Evolutionary conservation across 2,888 invertebrate species (phyloP), one percentile per base, ranked within the genome.

Genomic region (Campopleginae sp.): DNA sequence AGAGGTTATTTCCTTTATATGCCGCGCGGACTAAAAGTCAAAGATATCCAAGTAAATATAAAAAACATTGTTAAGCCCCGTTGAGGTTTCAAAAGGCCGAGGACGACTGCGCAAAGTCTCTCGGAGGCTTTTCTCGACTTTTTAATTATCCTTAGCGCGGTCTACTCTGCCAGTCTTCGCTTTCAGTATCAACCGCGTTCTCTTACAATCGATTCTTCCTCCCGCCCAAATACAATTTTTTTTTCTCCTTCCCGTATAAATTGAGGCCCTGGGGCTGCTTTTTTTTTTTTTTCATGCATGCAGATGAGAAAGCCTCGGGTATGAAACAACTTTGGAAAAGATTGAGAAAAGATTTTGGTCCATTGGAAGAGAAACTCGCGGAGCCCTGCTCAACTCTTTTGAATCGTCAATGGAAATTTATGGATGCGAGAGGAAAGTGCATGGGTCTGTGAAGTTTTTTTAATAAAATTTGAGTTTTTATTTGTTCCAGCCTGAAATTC

Each of bases 51-150:
- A 58, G 58, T 58, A 58, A 54, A 54, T 58, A 27, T 27, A 27
- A 58, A 58, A 51, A 58, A 38, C 58, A 58, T 27, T 27, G 58
- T 27, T 27, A 58, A 58, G 58, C 58, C 27, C 14, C 58, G 58
- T 12, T 27, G 14, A 58, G 58, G 58, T 27, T 58, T 58, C 58
- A 14, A 6, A 27, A 58, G 58, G 27, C 14, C 58, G 58, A 14
- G 14, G 58, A 58, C 27, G 54, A 7, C 12, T 14, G 0, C 27
- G 5, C 58, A 12, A 27, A 27, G 27, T 23, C 23, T 23, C 23
- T 54, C 14, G 14, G 58, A 58, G 58, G 58, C 27, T 58, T 23
- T 58, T 27, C 27, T 58, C 27, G 23, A 58, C 27, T 27, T 58
- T 27, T 58, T 58, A 58, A 58, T 58, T 58, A 58, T 58, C 10